These are phyloP conservation scores for Perodicticus potto DNA, from an alignment of 2,797 vertebrate genomes.

Conservation along the genomic window DNA sequence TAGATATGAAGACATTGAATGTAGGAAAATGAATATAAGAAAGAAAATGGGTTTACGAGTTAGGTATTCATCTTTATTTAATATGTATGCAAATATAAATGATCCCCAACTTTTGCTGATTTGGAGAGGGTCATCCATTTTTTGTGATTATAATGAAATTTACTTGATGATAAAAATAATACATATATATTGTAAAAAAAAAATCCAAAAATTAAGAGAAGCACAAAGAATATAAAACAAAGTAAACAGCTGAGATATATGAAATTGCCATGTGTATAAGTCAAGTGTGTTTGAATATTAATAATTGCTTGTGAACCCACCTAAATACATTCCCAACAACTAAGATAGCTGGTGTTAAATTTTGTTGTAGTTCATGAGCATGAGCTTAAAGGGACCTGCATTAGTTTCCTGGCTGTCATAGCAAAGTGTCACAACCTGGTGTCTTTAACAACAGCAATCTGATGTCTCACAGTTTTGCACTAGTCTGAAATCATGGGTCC, in stretches of 20 bases:
- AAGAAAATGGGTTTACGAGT: not conserved
- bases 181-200: not conserved
- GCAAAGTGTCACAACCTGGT: not conserved
- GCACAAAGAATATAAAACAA: not conserved
- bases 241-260: not conserved
- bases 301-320: not conserved
- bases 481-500: not conserved
- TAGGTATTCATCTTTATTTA: conserved; percentile 26
- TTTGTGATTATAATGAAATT: not conserved
- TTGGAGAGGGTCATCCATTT: not conserved
- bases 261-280: not conserved
- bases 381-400: not conserved
- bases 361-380: not conserved
- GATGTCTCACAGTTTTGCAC: not conserved
- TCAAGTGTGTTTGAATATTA: not conserved
- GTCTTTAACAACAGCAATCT: not conserved
- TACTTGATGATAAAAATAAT: not conserved
- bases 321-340: not conserved
- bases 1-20: conserved; percentile 67
- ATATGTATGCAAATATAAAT: not conserved
- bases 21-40: conserved; percentile 39
- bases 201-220: not conserved
- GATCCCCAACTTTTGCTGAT: not conserved
- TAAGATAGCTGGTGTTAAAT: not conserved
- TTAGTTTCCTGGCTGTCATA: not conserved